These are phyloP conservation scores for Ardeotis arabs DNA, from an alignment of 2,113 vertebrate genomes.

Conservation along the genomic window DNA sequence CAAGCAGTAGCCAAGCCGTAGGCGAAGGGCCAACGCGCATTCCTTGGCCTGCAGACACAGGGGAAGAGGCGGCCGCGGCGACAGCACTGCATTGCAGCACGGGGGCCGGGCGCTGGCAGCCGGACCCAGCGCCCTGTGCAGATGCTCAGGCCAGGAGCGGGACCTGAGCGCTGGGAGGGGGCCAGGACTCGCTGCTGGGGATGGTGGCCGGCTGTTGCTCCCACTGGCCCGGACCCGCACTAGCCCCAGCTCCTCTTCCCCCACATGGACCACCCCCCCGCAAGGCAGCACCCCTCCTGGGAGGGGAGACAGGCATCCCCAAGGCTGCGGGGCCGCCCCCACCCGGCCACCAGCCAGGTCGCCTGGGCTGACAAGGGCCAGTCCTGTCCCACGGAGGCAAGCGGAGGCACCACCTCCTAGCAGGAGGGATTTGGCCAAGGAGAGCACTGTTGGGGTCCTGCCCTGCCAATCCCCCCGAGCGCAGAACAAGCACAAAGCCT, in stretches of 20 bases:
- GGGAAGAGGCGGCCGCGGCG: neutral
- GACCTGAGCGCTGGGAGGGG: accelerated
- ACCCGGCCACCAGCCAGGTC: neutral
- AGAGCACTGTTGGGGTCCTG: accelerated
- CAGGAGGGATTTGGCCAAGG: neutral
- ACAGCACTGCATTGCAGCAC: neutral
- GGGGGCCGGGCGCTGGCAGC: neutral
- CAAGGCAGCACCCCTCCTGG: neutral
- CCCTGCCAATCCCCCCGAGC: neutral
- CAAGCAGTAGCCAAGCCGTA: neutral
- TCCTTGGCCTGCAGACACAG: neutral
- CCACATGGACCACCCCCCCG: neutral
- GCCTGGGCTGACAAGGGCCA: neutral
- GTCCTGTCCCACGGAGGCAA: neutral
- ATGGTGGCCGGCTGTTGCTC: neutral
- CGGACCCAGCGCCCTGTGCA: neutral
- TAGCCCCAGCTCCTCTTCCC: neutral
- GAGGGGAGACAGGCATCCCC: neutral
- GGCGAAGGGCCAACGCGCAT: conserved; percentile 12
- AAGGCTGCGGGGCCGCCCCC: neutral
- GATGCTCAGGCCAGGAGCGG: neutral
- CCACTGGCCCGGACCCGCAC: accelerated
- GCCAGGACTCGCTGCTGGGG: neutral
- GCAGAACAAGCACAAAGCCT: neutral
- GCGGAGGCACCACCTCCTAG: neutral